Percentiles rank a stretch among this genome's conserved stretches.
Conservation (phyloP, 2,797 vertebrate genomes). For the Coendou prehensilis region DNA sequence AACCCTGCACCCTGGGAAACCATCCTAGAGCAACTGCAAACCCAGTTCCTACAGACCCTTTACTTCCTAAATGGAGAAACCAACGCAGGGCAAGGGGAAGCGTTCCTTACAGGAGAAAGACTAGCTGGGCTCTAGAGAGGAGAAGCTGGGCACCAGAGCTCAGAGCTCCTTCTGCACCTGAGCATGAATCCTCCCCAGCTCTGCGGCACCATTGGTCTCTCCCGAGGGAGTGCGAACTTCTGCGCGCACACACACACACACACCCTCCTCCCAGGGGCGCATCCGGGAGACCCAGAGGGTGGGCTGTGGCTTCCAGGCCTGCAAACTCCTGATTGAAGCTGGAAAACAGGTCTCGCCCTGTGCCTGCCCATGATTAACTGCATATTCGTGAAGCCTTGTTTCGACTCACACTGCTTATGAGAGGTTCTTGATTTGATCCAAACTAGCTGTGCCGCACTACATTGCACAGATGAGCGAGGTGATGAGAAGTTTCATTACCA, state of each 20-base stretch:
- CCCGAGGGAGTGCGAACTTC: background rate
- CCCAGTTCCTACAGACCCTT: background rate
- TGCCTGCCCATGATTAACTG: background rate
- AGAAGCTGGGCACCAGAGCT: background rate
- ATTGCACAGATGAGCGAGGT: background rate
- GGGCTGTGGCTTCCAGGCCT: slow-evolving; percentile 35
- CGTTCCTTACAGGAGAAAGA: background rate
- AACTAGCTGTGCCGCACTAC: background rate
- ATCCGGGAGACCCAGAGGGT: background rate
- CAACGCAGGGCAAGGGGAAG: background rate
- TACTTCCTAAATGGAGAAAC: background rate
- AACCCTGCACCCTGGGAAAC: background rate
- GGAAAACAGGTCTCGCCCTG: slow-evolving; percentile 35
- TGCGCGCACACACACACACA: too few species aligned
- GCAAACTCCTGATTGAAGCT: slow-evolving; percentile 35
- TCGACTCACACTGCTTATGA: background rate
- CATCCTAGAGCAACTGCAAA: background rate
- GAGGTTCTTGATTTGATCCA: background rate
- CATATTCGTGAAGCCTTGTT: slow-evolving; percentile 16
- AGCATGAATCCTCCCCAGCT: background rate
- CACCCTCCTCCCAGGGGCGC: background rate
- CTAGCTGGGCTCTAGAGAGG: background rate
- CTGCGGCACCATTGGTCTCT: background rate
- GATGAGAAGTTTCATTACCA: background rate
- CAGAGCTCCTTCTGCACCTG: background rate